A percentile compares a stretch with the other conserved stretches of the same genome.
phyloP scores from a whole-genome alignment of 1,140 invertebrate genomes.

The Daktulosphaira vitifoliae region DNA sequence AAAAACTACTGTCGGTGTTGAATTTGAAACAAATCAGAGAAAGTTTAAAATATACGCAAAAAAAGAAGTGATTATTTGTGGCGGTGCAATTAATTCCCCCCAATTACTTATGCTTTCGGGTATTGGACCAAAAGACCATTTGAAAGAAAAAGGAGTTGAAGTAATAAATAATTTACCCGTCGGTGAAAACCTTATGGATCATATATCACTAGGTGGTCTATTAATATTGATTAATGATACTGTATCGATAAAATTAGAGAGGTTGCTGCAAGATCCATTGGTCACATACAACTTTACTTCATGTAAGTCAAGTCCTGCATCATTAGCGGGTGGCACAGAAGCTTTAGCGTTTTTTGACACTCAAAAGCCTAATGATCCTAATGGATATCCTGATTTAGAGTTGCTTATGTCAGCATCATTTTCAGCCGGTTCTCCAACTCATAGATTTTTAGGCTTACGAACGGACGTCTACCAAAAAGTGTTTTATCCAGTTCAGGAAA shows the following conservation, averaged over 20 bases:
- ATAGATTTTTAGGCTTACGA: slow-evolving; percentile 50
- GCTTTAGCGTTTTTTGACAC: slow-evolving; percentile 65
- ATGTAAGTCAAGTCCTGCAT: slow-evolving; percentile 56
- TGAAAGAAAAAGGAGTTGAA: slow-evolving; percentile 57
- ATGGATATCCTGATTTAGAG: slow-evolving; percentile 49
- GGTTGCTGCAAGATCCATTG: slow-evolving; percentile 37
- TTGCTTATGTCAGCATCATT: slow-evolving; percentile 42
- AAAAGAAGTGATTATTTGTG: slow-evolving; percentile 60
- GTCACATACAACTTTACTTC: slow-evolving; percentile 46
- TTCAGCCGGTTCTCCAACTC: slow-evolving; percentile 47
- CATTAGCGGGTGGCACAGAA: slow-evolving; percentile 71
- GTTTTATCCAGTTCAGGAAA: slow-evolving; percentile 47
- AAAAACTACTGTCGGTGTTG: slow-evolving; percentile 55
- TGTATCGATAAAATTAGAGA: slow-evolving; percentile 42
- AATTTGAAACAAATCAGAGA: slow-evolving; percentile 51
- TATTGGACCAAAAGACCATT: slow-evolving; percentile 58
- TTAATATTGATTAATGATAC: slow-evolving; percentile 46
- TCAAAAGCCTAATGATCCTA: slow-evolving; percentile 52
- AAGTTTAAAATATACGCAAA: slow-evolving; percentile 45
- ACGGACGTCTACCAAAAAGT: slow-evolving; percentile 49
- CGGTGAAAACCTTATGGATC: slow-evolving; percentile 50
- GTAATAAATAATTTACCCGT: slow-evolving; percentile 52
- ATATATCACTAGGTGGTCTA: slow-evolving; percentile 54
- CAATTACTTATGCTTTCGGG: slow-evolving; percentile 66
- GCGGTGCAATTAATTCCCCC: slow-evolving; percentile 58